Base-by-base conservation (phyloP, 2,113 vertebrate species). In the Paratilapia polleni region DNA sequence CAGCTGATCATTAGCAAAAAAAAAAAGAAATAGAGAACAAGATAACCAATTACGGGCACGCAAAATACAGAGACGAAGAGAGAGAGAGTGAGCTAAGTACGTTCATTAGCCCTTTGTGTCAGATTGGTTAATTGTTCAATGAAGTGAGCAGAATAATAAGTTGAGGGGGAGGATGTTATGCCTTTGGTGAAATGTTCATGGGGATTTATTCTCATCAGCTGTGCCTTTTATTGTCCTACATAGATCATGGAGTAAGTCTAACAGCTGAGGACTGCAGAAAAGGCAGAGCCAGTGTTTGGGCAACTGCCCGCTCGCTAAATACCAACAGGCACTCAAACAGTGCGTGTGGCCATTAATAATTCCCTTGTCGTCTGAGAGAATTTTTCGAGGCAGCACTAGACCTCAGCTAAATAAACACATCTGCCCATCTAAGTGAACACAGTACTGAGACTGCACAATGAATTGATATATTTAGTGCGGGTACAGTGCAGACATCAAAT, bases 61-160 rank as follows among this genome's bases (percentile, higher is more conserved):
- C 80, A 89, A 43, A n/a, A 81, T 81, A 81, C 52, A 68, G 54
- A 57, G 54, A 61, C 19, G 2, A 12, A 68, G 56, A 54, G 52
- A 54, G 49, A 52, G 34, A 77, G 80, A 43, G 78, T 36, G 88
- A 85, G 81, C 79, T 78, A 88, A 92, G 88, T 83, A 49, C 11
- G 80, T 88, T 93, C 90, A 93, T 93, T 88, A 93, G 91, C 75
- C 78, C 83, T 87, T 89, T 82, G 89, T 89, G 91, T 92, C 93
- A 91, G 31, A 84, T 88, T 84, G 87, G 89, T 92, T 93, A 91
- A 94, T 93, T 92, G 91, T 91, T 90, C 91, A 90, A 75, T 82
- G 88, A 85, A 92, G 92, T 86, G 90, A 89, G 81, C 1, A 12
- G 91, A 91, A 91, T 91, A 91, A 90, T 91, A 89, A 90, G 81